Evolutionary conservation across 2,888 invertebrate species (phyloP).

Genomic region (Perithous albicinctus): DNA sequence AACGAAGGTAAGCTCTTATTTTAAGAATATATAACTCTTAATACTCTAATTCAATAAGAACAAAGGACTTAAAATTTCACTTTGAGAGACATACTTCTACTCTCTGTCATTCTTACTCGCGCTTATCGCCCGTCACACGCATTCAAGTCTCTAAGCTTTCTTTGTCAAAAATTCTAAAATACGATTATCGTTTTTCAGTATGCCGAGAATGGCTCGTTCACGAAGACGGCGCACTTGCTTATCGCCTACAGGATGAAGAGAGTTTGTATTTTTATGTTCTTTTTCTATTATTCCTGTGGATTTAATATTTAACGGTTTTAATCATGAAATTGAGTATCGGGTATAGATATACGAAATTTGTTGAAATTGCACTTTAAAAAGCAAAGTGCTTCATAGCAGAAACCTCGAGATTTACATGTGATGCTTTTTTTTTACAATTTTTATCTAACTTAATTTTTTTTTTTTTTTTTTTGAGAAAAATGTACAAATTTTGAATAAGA

Average conservation of each 20-base stretch:
- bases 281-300: not conserved
- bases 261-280: constrained; percentile 86
- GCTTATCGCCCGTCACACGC: constrained; percentile 43
- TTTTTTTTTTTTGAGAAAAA: too few relatives aligned
- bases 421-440: too few relatives aligned
- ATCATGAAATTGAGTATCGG: not conserved
- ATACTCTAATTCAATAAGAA: too few relatives aligned
- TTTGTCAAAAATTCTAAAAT: constrained; percentile 3
- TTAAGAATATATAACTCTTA: too few relatives aligned
- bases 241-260: constrained; percentile 93
- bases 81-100: constrained; percentile 19
- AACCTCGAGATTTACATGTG: too few relatives aligned
- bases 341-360: not conserved
- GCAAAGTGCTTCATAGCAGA: too few relatives aligned
- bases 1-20: constrained; percentile 87
- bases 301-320: too few relatives aligned
- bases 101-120: not conserved
- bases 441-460: too few relatives aligned
- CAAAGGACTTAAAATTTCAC: too few relatives aligned
- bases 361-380: too few relatives aligned
- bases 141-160: constrained; percentile 30
- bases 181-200: constrained; percentile 86
- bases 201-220: constrained; percentile 93
- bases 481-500: too few relatives aligned
- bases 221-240: constrained; percentile 93